A percentile compares a stretch with the other conserved stretches of the same genome.
These are phyloP conservation scores for Dolichomitus sp. DNA, from an alignment of 2,888 invertebrate genomes.

Conservation along the genomic window DNA sequence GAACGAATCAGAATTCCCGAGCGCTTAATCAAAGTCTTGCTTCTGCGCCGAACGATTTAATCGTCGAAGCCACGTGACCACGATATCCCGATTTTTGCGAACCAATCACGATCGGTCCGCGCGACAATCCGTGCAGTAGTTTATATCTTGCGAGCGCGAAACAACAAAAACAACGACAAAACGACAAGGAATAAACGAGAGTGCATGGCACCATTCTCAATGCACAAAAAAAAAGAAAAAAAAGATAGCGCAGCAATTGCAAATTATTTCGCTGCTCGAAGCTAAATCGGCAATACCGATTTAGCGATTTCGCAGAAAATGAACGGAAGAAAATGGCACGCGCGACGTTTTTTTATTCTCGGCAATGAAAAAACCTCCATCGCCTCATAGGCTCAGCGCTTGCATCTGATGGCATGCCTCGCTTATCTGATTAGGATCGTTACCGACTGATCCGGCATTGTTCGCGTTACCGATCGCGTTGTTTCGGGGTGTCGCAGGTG, in stretches of 20 bases:
- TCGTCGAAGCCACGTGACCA: slow-evolving; percentile 4
- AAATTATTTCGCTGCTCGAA: slow-evolving; percentile 9
- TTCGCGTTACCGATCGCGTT: slow-evolving; percentile 54
- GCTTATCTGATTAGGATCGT: slow-evolving; percentile 77
- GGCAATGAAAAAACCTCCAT: not conserved
- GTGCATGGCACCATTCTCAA: slow-evolving; percentile 5
- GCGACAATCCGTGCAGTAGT: slow-evolving; percentile 1
- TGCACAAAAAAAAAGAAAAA: not conserved
- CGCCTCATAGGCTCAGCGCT: slow-evolving; percentile 79
- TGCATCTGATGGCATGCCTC: slow-evolving; percentile 85
- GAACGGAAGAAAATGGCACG: slow-evolving; percentile 27
- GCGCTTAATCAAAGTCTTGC: not conserved
- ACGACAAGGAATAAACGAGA: not conserved
- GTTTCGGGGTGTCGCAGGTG: slow-evolving; percentile 81
- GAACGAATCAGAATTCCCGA: not conserved
- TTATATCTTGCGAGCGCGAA: not conserved
- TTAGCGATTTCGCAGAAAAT: not conserved
- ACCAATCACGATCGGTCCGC: not conserved
- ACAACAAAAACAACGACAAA: not conserved
- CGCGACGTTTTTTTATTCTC: not conserved
- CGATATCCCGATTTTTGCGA: slow-evolving; percentile 1
- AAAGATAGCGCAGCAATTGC: slow-evolving; percentile 19
- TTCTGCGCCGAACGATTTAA: not conserved
- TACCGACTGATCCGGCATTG: slow-evolving; percentile 59
- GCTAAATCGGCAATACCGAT: not conserved